Conservation (phyloP, 1,140 invertebrate species). For the Dufourea novaeangliae region DNA sequence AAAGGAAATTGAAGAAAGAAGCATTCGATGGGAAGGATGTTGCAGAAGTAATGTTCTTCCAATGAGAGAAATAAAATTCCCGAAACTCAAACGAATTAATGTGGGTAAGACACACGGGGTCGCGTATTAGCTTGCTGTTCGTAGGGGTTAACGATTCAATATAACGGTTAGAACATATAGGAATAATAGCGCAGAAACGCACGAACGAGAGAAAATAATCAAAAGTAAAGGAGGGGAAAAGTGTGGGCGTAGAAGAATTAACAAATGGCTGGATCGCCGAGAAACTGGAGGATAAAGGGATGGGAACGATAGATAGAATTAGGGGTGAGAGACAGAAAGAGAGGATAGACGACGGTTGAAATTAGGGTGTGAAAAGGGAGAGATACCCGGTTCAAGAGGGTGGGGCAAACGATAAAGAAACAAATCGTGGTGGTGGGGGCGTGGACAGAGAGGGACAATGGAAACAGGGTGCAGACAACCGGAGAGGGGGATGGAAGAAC, state of each 20-base stretch:
- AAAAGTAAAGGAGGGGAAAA: constrained; percentile 30
- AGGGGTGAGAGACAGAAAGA: constrained; percentile 1
- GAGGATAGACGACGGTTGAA: constrained; percentile 14
- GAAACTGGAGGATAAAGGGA: background rate
- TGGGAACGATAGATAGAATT: constrained; percentile 15
- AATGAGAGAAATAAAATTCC: no score
- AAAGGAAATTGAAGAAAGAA: background rate
- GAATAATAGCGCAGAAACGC: no score
- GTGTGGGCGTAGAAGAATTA: constrained; percentile 30
- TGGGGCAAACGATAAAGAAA: constrained; percentile 3
- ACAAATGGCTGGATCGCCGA: constrained; percentile 24
- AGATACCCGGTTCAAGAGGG: background rate
- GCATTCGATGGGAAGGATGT: no score
- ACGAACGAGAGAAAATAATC: no score
- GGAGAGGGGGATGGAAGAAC: constrained; percentile 3
- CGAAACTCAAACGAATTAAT: no score
- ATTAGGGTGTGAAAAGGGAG: constrained; percentile 15
- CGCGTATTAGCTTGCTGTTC: no score
- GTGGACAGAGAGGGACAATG: background rate
- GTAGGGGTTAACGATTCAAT: no score
- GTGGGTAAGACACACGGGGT: no score
- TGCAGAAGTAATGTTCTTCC: no score
- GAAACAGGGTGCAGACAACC: constrained; percentile 24
- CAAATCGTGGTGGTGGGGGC: background rate
- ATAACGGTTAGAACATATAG: no score